Evolutionary conservation across 1,140 invertebrate genomes (phyloP).

Genomic region (Drosophila navojoa): DNA sequence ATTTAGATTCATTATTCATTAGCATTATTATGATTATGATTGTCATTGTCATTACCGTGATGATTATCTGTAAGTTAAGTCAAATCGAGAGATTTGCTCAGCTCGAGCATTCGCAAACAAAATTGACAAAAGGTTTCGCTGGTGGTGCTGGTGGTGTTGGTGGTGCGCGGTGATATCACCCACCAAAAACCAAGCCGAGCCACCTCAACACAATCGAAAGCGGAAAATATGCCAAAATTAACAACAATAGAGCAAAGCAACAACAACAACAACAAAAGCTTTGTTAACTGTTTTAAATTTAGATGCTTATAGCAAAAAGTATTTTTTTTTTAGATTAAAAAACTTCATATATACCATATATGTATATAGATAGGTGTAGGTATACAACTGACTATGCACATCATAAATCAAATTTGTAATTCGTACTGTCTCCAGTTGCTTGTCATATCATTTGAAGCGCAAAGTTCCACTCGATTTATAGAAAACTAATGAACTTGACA

Average conservation of each 20-base stretch:
- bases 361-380: background rate
- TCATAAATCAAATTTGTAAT: constrained; percentile 6
- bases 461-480: no score
- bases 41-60: no score
- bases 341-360: background rate
- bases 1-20: background rate
- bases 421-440: no score
- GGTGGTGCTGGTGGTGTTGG: background rate
- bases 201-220: constrained; percentile 35
- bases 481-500: no score
- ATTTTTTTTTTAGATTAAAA: background rate
- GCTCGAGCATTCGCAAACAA: constrained; percentile 46
- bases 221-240: constrained; percentile 75
- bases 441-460: no score
- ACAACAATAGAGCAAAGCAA: constrained; percentile 56
- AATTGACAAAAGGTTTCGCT: constrained; percentile 10
- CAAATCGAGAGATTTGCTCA: background rate
- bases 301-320: constrained; percentile 36
- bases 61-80: background rate
- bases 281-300: constrained; percentile 70
- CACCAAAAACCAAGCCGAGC: constrained; percentile 1
- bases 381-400: background rate
- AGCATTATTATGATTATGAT: no score
- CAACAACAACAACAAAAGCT: constrained; percentile 35
- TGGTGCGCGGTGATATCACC: constrained; percentile 69